Evolutionary conservation across 2,113 vertebrate species (phyloP), one percentile per base, ranked within the genome.

Genomic region (Sinocyclocheilus rhinocerous): DNA sequence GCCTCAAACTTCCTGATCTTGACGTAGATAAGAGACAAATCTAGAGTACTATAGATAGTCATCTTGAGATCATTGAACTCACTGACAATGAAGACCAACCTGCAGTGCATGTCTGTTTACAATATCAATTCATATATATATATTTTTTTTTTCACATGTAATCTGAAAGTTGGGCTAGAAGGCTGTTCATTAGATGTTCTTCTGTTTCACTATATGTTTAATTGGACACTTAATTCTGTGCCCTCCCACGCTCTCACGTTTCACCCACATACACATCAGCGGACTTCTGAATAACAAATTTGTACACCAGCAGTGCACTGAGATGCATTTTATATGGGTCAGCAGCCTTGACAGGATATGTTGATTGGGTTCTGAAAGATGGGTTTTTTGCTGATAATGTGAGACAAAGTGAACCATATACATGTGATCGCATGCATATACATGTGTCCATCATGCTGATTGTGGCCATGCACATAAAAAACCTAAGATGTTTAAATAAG

Each of bases 11-110:
- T 84, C 81, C 67, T 75, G 57, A 67, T 48, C 33, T 57, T 86
- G 84, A 88, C 57, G 78, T 70, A 88, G 52, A 78, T 79, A 33
- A 50, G 24, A 83, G 42, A 48, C 26, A 57, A 8, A 65, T 65
- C 24, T n/a, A 20, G 2, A 52, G 48, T 59, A n/a, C 7, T 22
- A 22, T 59, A 79, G 55, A 36, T n/a, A 80, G 33, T 80, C 6
- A 39, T 80, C 55, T 24, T 48, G 22, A 75, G 72, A 48, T 48
- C 42, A 24, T 6, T 48, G 11, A 75, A 75, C 42, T 72, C 69
- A 0, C 18, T 16, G 72, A 16, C n/a, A 48, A 13, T 73, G 33
- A 22, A 72, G 36, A 22, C 36, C 20, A 42, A n/a, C 9, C 9
- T 73, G 36, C 69, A 72, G 36, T 39, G 67, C 33, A 39, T 22